phyloP scores from a whole-genome alignment of 2,888 invertebrate species.

The Brenthis daphne region DNA sequence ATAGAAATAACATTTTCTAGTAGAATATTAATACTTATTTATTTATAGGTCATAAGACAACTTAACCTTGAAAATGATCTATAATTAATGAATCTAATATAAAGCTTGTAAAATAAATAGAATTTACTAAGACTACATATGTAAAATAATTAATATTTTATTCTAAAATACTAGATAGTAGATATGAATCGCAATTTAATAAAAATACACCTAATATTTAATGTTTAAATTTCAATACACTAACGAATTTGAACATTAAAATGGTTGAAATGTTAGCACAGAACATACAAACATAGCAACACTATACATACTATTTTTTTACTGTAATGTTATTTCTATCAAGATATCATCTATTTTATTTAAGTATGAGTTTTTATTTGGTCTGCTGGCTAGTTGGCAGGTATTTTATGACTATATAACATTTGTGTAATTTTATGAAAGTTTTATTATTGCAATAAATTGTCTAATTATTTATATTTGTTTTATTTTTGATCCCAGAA shows the following conservation, averaged over 20 bases:
- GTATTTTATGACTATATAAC: conserved; percentile 29
- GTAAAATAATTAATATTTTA: too few relatives aligned
- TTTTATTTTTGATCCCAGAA: conserved; percentile 21
- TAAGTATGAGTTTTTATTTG: conserved; percentile 24
- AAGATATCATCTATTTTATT: conserved; percentile 31
- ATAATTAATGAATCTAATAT: background rate
- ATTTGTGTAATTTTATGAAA: conserved; percentile 39
- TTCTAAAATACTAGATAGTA: too few relatives aligned
- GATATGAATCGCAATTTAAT: too few relatives aligned
- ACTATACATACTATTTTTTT: background rate
- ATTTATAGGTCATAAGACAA: background rate
- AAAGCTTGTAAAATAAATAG: background rate
- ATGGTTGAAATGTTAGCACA: too few relatives aligned
- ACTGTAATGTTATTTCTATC: conserved; percentile 37
- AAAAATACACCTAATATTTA: too few relatives aligned
- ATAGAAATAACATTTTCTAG: conserved; percentile 35
- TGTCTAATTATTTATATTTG: conserved; percentile 26
- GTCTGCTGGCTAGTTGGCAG: conserved; percentile 12
- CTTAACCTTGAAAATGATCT: background rate
- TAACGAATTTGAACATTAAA: too few relatives aligned
- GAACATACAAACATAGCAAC: background rate
- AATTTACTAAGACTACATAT: too few relatives aligned
- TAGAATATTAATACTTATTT: conserved; percentile 5
- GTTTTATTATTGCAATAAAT: conserved; percentile 41
- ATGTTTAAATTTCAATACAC: too few relatives aligned